phyloP scores from a whole-genome alignment of 2,888 invertebrate genomes.

The Pristionchus exspectatus region DNA sequence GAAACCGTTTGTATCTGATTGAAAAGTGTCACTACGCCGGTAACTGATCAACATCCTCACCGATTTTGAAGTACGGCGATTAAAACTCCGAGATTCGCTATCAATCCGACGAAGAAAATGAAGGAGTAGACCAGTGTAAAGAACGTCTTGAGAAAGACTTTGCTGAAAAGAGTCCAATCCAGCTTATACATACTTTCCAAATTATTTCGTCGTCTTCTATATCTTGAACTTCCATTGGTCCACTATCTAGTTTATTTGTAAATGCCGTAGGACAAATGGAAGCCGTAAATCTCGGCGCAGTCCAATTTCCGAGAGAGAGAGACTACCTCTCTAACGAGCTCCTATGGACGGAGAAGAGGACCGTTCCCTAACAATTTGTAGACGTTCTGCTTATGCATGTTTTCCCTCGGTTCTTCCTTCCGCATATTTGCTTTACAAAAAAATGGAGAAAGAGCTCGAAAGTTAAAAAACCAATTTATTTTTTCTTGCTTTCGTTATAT shows the following conservation, averaged over 20 bases:
- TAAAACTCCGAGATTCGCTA: conserved; percentile 71
- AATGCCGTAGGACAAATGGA: background rate
- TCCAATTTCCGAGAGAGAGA: conserved; percentile 5
- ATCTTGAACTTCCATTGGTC: background rate
- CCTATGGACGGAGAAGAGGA: background rate
- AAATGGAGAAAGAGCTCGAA: background rate
- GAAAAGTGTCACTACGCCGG: too few species aligned
- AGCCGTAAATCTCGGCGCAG: background rate
- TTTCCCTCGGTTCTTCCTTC: background rate
- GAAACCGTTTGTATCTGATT: background rate
- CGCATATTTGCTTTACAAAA: background rate
- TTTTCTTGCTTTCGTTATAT: too few species aligned
- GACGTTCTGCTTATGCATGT: background rate
- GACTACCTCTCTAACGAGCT: conserved; percentile 7
- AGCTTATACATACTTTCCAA: background rate
- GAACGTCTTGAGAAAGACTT: conserved; percentile 68
- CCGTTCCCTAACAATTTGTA: conserved; percentile 7
- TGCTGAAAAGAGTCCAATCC: conserved; percentile 63
- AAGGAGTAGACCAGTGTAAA: conserved; percentile 74
- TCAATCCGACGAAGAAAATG: conserved; percentile 70
- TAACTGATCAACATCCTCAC: background rate
- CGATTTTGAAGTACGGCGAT: conserved; percentile 67
- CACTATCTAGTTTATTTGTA: background rate
- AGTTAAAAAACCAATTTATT: background rate
- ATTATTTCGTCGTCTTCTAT: background rate